Percentiles rank a stretch among this genome's conserved stretches.
These are phyloP conservation scores for Calliopum simillimum DNA, from an alignment of 2,888 invertebrate species.

Conservation along the genomic window DNA sequence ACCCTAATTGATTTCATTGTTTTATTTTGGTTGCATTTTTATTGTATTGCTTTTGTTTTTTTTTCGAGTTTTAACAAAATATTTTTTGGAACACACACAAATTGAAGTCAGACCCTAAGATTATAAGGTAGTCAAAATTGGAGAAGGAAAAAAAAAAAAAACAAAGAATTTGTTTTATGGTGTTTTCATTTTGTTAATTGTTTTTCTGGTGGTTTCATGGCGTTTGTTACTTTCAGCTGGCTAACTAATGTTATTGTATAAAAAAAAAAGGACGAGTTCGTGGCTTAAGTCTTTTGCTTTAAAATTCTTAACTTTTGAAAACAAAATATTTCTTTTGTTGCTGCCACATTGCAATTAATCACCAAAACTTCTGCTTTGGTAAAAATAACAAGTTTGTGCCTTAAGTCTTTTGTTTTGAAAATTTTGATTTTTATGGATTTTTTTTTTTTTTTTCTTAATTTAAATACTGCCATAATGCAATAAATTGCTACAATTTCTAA, in stretches of 20 bases:
- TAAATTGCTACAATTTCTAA: no score
- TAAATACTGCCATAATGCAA: no score
- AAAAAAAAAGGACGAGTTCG: not conserved
- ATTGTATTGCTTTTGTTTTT: conserved; percentile 39
- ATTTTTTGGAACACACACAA: not conserved
- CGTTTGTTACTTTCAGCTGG: no score
- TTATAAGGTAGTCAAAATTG: conserved; percentile 1
- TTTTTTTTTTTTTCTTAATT: no score
- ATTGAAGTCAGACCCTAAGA: not conserved
- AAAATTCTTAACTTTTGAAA: not conserved
- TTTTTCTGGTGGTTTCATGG: conserved; percentile 14
- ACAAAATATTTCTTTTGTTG: no score
- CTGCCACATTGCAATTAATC: no score
- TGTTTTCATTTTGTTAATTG: conserved; percentile 30
- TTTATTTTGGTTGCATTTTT: conserved; percentile 36
- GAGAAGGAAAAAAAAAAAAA: no score
- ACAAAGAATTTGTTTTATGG: conserved; percentile 31
- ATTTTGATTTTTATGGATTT: not conserved
- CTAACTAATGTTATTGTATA: not conserved
- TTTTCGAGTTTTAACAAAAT: not conserved
- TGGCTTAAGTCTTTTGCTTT: not conserved
- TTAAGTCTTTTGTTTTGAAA: not conserved
- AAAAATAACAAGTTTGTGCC: not conserved
- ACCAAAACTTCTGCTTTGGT: no score
- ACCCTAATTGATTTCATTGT: conserved; percentile 15